Evolutionary conservation across 2,797 vertebrate genomes (phyloP), one percentile per base, ranked within the genome.

Genomic region (Peromyscus melanophrys): DNA sequence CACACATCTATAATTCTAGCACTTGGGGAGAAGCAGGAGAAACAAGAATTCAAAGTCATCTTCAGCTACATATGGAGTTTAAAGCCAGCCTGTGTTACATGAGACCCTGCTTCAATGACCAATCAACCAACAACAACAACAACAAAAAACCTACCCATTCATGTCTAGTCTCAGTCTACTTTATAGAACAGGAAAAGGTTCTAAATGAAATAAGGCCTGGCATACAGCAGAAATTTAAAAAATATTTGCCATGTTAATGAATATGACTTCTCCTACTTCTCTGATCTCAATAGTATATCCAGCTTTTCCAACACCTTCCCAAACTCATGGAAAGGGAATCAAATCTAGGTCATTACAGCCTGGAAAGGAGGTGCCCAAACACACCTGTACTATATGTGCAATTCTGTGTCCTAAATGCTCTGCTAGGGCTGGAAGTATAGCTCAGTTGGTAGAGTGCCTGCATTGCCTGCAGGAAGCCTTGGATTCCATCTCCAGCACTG

Each of bases 201-300:
- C 59, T 86, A 89, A 52, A 80, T 96, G 88, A 80, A 92, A 76
- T 1, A 89, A 29, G 43, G 81, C 40, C 83, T 71, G 27, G 13
- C 46, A 84, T 27, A 88, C 0, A 84, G 90, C 0, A 89, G 61
- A 43, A 6, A 83, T 63, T 81, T 77, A 57, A 73, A 59, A 59
- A 93, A 77, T 40, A 95, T 34, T 37, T 89, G 82, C 49, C 34
- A 17, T 87, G 73, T 57, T 40, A 92, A 87, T 84, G 19, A 69
- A 93, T 93, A 92, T 49, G 13, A 9, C 78, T 89, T 77, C 25
- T 86, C 83, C 65, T 80, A 21, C 59, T 96, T 82, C 84, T 96
- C 52, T 75, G 25, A 78, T 5, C 27, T 82, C 78, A 55, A 0
- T 34, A 49, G 40, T 46, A 7, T 25, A 59, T 8, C 29, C 19